phyloP scores from a whole-genome alignment of 2,113 vertebrate genomes.

The Leptobrachium leishanense region DNA sequence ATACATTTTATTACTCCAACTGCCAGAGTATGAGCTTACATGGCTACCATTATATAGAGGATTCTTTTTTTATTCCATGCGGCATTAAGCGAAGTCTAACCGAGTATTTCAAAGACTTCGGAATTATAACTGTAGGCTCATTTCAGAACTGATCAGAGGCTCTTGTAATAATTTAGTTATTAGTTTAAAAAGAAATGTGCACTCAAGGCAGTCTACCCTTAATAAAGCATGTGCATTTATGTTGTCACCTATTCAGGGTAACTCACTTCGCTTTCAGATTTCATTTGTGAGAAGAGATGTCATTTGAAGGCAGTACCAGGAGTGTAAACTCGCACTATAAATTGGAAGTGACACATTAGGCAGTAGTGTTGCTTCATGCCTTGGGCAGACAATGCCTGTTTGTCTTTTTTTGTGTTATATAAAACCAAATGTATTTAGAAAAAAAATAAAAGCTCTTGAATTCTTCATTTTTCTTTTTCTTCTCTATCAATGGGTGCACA shows the following conservation, averaged over 20 bases:
- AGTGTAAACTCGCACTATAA: slow-evolving; percentile 58
- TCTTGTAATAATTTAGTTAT: slow-evolving; percentile 33
- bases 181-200: slow-evolving; percentile 52
- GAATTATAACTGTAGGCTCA: slow-evolving; percentile 7
- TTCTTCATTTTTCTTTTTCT: neutral
- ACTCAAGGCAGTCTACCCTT: slow-evolving; percentile 41
- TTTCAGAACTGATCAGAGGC: slow-evolving; percentile 36
- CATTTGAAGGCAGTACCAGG: slow-evolving; percentile 59
- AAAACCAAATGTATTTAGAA: slow-evolving; percentile 39
- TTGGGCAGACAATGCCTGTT: slow-evolving; percentile 50
- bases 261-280: slow-evolving; percentile 59
- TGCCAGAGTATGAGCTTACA: neutral
- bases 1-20: neutral
- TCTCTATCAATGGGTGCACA: too few relatives aligned
- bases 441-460: neutral
- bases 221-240: slow-evolving; percentile 58
- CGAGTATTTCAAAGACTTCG: neutral
- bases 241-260: slow-evolving; percentile 61
- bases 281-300: slow-evolving; percentile 64
- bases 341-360: slow-evolving; percentile 64
- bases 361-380: slow-evolving; percentile 57
- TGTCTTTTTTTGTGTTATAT: slow-evolving; percentile 51
- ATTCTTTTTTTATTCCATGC: slow-evolving; percentile 23
- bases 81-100: neutral
- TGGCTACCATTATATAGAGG: neutral